These are phyloP conservation scores for Leptocoma aspasia DNA, from an alignment of 2,113 vertebrate species.

Conservation along the genomic window DNA sequence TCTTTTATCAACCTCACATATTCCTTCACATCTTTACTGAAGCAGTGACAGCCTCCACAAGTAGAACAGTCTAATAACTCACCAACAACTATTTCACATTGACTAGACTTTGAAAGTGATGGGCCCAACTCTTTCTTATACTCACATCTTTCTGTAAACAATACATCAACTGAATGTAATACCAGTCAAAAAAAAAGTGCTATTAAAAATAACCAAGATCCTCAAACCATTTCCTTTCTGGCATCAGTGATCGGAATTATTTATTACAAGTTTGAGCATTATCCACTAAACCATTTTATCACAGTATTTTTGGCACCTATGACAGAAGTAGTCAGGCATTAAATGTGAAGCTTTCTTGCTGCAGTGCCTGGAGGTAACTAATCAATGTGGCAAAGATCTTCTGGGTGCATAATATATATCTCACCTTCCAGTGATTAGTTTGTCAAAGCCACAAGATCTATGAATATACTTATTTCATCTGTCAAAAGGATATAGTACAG, in stretches of 20 bases:
- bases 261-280: neutral
- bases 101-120: neutral
- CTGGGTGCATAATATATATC: neutral
- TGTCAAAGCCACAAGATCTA: conserved; percentile 52
- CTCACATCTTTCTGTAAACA: neutral
- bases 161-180: neutral
- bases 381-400: conserved; percentile 44
- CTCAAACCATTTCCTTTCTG: neutral
- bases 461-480: conserved; percentile 39
- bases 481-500: conserved; percentile 39
- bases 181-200: neutral
- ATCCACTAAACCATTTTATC: neutral
- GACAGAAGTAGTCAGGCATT: neutral
- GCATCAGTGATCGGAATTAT: neutral
- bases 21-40: neutral
- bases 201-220: neutral
- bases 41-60: neutral
- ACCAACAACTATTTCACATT: neutral
- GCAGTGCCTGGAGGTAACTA: conserved; percentile 16
- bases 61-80: neutral
- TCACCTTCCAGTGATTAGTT: conserved; percentile 34
- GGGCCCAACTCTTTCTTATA: neutral
- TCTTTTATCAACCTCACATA: neutral
- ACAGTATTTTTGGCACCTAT: conserved; percentile 5
- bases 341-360: neutral